Base-by-base conservation (phyloP, 2,113 vertebrate species). In the Numida meleagris region DNA sequence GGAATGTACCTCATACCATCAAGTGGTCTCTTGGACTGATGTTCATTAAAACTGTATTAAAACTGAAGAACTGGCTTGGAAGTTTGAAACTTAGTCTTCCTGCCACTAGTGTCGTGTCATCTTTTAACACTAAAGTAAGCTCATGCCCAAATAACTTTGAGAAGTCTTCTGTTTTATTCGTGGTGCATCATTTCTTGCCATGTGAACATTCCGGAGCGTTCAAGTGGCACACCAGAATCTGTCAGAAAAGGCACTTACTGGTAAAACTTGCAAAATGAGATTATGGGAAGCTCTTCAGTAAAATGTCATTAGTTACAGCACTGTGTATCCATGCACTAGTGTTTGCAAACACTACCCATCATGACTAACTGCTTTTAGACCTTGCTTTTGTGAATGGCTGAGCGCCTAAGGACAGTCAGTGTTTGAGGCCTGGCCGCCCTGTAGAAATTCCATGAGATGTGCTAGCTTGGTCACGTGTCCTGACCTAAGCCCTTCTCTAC, bases 21-120 rank as follows among this genome's bases (percentile, higher is more conserved):
- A 87, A 94, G 70, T 92, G 58, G 42, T 88, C 62, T 84, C 78
- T 92, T 90, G 81, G 89, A 95, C 93, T 95, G 87, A 79, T 43
- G 24, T 73, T 93, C 77, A 93, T 88, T 94, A 94, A 96, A 95
- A 88, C 70, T 59, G 45, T 87, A 94, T 82, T 88, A 66, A 90
- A 82, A 27, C 38, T 40, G 58, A 62, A 75, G 65, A 94, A 82
- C 86, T 93, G 67, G 67, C 80, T 91, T 86, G 75, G 82, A 63
- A 59, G 40, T 88, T n/a, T 82, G 75, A 89, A 93, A 91, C 66
- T 86, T 24, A 76, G 55, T 77, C 24, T 23, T 68, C 38, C n/a
- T 48, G 8, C 55, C 18, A 0, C 45, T 40, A 46, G 42, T 62
- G 25, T 55, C 3, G 6, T 33, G 14, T 25, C 74, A 51, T 24